phyloP scores from a whole-genome alignment of 1,140 invertebrate species.

The Drosophila azteca region DNA sequence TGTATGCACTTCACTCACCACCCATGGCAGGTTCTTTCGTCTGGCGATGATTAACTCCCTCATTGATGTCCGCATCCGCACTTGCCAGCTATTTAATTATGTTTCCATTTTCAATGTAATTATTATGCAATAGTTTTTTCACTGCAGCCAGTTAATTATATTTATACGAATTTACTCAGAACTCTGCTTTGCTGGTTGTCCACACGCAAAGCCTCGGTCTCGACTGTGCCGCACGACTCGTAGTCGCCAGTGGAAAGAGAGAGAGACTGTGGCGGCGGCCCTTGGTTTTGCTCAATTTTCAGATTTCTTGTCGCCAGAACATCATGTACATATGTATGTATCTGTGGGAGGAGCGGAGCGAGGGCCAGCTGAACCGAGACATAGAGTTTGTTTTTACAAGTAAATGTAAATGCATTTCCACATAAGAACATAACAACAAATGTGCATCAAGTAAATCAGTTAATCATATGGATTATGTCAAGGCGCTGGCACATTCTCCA shows the following conservation, averaged over 20 bases:
- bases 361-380: neutral
- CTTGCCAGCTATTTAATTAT: conserved; percentile 57
- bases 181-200: conserved; percentile 12
- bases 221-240: conserved; percentile 30
- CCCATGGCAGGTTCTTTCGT: conserved; percentile 31
- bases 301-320: conserved; percentile 57
- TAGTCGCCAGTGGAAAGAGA: conserved; percentile 4
- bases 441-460: too few species aligned
- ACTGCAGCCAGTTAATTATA: conserved; percentile 9
- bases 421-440: too few species aligned
- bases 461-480: neutral
- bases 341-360: conserved; percentile 46
- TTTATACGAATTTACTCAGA: neutral
- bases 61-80: conserved; percentile 15
- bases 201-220: conserved; percentile 38
- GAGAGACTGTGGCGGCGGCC: conserved; percentile 9
- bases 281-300: conserved; percentile 46
- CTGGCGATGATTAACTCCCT: conserved; percentile 47
- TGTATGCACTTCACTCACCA: conserved; percentile 35
- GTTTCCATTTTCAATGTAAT: conserved; percentile 29
- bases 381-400: neutral
- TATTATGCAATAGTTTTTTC: conserved; percentile 41
- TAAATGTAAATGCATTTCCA: too few species aligned
- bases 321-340: too few species aligned
- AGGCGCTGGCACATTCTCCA: too few species aligned